These are phyloP conservation scores for Forficula auricularia DNA, from an alignment of 1,140 invertebrate genomes.

Conservation along the genomic window DNA sequence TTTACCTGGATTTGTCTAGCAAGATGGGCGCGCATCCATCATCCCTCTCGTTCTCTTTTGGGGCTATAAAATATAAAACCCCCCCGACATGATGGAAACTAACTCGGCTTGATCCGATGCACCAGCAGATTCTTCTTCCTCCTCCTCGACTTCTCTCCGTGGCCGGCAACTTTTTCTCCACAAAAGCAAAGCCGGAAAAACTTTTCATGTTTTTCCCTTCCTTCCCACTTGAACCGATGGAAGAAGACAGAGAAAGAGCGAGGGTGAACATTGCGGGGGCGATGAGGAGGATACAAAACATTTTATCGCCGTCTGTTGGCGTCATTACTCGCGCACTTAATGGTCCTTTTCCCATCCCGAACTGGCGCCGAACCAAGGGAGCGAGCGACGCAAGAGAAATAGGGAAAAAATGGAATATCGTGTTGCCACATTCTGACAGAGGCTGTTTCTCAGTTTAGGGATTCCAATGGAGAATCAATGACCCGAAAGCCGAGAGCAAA, in stretches of 20 bases:
- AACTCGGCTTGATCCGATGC: too few relatives aligned
- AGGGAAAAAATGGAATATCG: constrained; percentile 8
- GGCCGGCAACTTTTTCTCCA: constrained; percentile 8
- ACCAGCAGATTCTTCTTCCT: neutral
- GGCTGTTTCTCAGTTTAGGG: constrained; percentile 1
- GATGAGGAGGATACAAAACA: neutral
- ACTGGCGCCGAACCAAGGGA: neutral
- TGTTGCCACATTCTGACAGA: constrained; percentile 1
- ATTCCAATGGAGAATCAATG: constrained; percentile 11
- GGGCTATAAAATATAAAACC: too few relatives aligned
- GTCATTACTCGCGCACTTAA: constrained; percentile 9
- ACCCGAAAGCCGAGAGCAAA: neutral
- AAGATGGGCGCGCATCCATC: too few relatives aligned
- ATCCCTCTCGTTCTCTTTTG: too few relatives aligned
- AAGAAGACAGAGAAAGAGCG: too few relatives aligned
- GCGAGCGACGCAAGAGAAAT: neutral
- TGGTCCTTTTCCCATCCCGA: constrained; percentile 2
- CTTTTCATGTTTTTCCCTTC: constrained; percentile 5
- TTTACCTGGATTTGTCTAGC: too few relatives aligned
- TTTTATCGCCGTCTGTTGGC: constrained; percentile 10
- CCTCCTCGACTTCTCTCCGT: constrained; percentile 2
- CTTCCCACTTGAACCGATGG: too few relatives aligned
- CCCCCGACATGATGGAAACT: too few relatives aligned
- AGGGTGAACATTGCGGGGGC: too few relatives aligned
- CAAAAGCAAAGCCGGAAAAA: constrained; percentile 24